phyloP scores from a whole-genome alignment of 2,113 vertebrate genomes.

The Macrotis lagotis region DNA sequence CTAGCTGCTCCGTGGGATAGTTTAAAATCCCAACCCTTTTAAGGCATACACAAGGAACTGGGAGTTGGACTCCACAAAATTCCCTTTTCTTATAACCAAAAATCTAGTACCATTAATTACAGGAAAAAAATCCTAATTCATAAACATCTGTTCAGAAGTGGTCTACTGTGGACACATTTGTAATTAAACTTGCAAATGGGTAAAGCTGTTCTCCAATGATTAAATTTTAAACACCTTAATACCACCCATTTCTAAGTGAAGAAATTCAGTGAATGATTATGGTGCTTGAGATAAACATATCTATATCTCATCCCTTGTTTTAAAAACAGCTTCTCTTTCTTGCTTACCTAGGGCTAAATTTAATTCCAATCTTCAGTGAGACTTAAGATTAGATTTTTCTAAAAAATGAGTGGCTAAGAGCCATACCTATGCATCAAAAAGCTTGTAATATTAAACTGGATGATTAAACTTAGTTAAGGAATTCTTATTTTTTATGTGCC shows the following conservation, averaged over 20 bases:
- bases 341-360: slow-evolving; percentile 50
- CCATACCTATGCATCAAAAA: slow-evolving; percentile 32
- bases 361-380: neutral
- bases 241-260: neutral
- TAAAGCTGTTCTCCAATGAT: neutral
- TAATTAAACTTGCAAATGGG: neutral
- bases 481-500: slow-evolving; percentile 57
- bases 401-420: neutral
- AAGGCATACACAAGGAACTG: neutral
- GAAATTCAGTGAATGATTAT: neutral
- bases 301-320: slow-evolving; percentile 31
- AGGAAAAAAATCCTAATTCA: neutral
- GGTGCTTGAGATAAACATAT: slow-evolving; percentile 27
- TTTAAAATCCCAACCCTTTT: neutral
- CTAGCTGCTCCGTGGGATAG: too few relatives aligned
- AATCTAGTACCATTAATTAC: slow-evolving; percentile 18
- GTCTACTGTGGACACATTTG: neutral
- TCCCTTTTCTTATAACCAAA: slow-evolving; percentile 40
- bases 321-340: neutral
- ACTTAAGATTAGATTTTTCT: slow-evolving; percentile 30
- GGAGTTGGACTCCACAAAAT: neutral
- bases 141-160: slow-evolving; percentile 20
- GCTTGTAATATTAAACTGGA: slow-evolving; percentile 40
- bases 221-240: slow-evolving; percentile 22
- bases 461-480: slow-evolving; percentile 67